Percentiles rank a stretch among this genome's conserved stretches.
phyloP scores from a whole-genome alignment of 1,140 invertebrate species.

The Drosophila sproati region DNA sequence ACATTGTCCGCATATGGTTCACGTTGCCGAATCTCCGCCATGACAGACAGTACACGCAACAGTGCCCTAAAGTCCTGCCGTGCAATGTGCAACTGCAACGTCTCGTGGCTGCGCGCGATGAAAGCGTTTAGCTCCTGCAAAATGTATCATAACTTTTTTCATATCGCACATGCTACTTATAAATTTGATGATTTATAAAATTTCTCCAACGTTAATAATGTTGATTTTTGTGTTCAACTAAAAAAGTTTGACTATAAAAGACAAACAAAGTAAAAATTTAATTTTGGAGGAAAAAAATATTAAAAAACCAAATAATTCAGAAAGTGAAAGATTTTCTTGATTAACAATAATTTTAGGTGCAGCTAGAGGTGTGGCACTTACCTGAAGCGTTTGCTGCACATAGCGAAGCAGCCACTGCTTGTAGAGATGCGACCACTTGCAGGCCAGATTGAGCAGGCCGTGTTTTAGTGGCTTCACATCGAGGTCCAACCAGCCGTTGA shows the following conservation, averaged over 20 bases:
- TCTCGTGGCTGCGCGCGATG: slow-evolving; percentile 86
- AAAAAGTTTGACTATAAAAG: too few species aligned
- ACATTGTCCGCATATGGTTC: slow-evolving; percentile 88
- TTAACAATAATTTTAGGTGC: too few species aligned
- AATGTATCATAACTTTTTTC: slow-evolving; percentile 85
- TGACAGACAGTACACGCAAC: slow-evolving; percentile 85
- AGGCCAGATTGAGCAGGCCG: slow-evolving; percentile 88
- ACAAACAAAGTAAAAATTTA: too few species aligned
- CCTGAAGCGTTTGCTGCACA: slow-evolving; percentile 86
- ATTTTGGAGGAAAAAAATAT: too few species aligned
- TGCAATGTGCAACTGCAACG: slow-evolving; percentile 86
- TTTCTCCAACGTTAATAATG: too few species aligned
- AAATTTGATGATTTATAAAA: too few species aligned
- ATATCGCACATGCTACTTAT: slow-evolving; percentile 66
- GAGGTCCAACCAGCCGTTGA: slow-evolving; percentile 89
- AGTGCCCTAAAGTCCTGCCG: slow-evolving; percentile 88
- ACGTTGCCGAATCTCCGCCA: slow-evolving; percentile 87
- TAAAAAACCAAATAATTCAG: too few species aligned
- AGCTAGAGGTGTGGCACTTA: slow-evolving; percentile 89
- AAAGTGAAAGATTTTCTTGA: too few species aligned
- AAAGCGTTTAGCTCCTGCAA: slow-evolving; percentile 86
- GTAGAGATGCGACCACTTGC: slow-evolving; percentile 90
- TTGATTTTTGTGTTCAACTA: too few species aligned
- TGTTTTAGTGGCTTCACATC: slow-evolving; percentile 90
- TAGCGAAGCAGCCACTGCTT: slow-evolving; percentile 89